Evolutionary conservation across 37 sponge, comb jelly and placozoan genomes (phyloP), one percentile per base, ranked within the genome.

Genomic region (Halichondria panicea): DNA sequence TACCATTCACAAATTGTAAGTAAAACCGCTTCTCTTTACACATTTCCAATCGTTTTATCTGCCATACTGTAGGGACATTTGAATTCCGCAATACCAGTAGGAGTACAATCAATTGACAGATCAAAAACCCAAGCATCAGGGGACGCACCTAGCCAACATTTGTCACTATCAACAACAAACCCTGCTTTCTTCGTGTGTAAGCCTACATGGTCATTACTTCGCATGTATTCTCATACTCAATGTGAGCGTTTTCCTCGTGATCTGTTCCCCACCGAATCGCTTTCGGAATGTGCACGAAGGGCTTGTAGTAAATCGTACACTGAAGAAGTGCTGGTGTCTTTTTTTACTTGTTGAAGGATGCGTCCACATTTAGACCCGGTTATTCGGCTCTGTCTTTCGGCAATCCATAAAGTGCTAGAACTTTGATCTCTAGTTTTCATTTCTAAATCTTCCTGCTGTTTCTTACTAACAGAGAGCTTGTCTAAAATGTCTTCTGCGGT

Each of bases 1-100:
- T 28, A 0, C 72, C 28, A 1, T 64, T 61, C 28, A 63, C 66
- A 34, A 81, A 21, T 25, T 67, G 41, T 9, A 27, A 45, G 71
- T 56, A 87, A 34, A 42, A 76, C 36, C 18, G 21, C 1, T 55
- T 40, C 52, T 76, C 77, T n/a, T 28, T 55, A n/a, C 77, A 68
- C 61, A 82, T 82, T 61, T 68, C 77, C 36, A 18, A 82, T 82
- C 19, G 72, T 69, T 5, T 40, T 36, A 55, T 76, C 41, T 50
- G 60, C 42, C 36, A 70, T 62, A 18, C 57, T 30, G 44, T 78
- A 81, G 24, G 88, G 88, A 58, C 77, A 81, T 41, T 87, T 87
- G 63, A 81, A 55, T 53, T 86, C 87, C 25, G 68, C 61, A 21
- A 86, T 41, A 6, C 75, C 80, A 58, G 6, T 24, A 22, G 25